These are phyloP conservation scores for Rotaria macrura DNA, from an alignment of 2,888 invertebrate genomes.

Conservation along the genomic window DNA sequence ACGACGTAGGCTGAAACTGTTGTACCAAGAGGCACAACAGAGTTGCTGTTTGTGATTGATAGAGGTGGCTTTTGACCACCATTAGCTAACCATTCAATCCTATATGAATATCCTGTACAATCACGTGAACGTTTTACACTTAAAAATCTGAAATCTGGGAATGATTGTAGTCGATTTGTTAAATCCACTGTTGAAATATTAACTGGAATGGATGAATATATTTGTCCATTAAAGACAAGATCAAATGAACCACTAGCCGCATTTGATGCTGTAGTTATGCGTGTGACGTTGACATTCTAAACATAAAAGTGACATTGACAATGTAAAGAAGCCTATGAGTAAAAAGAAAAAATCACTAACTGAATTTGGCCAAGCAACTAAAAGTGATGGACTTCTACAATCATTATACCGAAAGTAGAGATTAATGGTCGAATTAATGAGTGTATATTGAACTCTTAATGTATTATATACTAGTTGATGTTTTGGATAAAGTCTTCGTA, in stretches of 20 bases:
- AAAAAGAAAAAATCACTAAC: too few species aligned
- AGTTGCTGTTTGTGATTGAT: background rate
- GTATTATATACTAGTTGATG: too few species aligned
- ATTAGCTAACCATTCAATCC: constrained; percentile 16
- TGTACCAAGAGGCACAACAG: too few species aligned
- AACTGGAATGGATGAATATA: background rate
- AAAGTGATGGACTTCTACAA: too few species aligned
- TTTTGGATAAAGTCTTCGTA: too few species aligned
- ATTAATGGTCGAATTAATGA: too few species aligned
- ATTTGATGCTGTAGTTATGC: background rate
- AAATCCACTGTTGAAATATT: background rate
- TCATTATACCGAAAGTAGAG: too few species aligned
- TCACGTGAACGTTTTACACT: constrained; percentile 20
- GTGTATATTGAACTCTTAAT: too few species aligned
- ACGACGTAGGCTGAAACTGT: too few species aligned
- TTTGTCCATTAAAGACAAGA: background rate
- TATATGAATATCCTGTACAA: background rate
- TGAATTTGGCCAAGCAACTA: too few species aligned
- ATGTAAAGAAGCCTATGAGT: too few species aligned
- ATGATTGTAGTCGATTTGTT: background rate
- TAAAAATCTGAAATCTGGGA: background rate
- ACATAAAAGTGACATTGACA: too few species aligned
- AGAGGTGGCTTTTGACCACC: constrained; percentile 23
- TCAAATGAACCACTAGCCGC: background rate
- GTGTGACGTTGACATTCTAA: background rate